A percentile compares a stretch with the other conserved stretches of the same genome.
Conservation (phyloP, 2,113 vertebrate species). For the Bombycilla garrulus region DNA sequence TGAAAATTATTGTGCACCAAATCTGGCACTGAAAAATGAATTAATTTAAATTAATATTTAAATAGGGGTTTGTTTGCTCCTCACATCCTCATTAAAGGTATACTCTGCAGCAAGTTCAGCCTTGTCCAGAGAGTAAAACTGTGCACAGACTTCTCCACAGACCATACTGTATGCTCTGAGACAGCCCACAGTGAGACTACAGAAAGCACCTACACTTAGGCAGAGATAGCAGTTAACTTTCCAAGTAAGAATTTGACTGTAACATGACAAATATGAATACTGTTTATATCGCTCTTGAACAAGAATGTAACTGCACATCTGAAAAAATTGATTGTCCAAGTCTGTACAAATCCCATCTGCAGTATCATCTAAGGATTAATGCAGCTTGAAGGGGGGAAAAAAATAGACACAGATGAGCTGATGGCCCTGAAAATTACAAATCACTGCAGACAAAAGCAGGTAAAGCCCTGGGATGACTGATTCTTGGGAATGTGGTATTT, state of each 20-base stretch:
- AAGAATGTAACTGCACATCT: background rate
- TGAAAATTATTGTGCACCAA: fast-evolving
- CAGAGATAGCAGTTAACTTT: background rate
- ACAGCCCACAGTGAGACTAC: background rate
- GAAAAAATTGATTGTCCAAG: background rate
- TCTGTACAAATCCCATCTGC: background rate
- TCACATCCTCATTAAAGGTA: background rate
- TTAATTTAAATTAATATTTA: background rate
- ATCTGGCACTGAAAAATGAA: background rate
- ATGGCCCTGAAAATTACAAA: background rate
- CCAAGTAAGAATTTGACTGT: background rate
- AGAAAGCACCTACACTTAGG: background rate
- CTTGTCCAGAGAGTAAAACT: background rate
- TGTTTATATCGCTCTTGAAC: background rate
- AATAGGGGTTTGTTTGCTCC: background rate
- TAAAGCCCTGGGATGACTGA: background rate
- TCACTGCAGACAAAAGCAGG: background rate
- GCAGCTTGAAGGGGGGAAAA: background rate
- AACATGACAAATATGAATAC: background rate
- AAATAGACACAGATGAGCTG: background rate
- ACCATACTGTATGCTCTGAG: background rate
- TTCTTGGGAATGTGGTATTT: background rate
- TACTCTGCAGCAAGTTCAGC: background rate
- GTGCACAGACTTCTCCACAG: background rate
- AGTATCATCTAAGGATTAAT: background rate